Evolutionary conservation across 1,140 invertebrate genomes (phyloP).

Genomic region (Oryctes rhinoceros): DNA sequence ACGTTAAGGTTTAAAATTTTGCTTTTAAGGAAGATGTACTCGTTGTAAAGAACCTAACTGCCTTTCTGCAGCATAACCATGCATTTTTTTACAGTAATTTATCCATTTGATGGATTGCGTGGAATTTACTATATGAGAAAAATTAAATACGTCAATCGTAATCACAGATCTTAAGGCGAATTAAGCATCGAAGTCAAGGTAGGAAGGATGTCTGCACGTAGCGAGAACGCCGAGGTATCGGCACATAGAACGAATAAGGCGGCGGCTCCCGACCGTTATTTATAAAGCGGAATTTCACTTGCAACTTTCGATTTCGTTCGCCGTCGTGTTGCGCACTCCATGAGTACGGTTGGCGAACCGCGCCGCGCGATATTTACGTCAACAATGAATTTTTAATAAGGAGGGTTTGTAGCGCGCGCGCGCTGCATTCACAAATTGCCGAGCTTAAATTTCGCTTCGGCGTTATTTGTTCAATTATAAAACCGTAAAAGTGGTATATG

Average conservation of each 20-base stretch:
- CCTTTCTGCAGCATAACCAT: no score
- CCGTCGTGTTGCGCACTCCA: background rate
- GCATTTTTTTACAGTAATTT: background rate
- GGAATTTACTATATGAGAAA: slow-evolving; percentile 4
- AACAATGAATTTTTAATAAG: slow-evolving; percentile 10
- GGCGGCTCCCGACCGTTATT: slow-evolving; percentile 10
- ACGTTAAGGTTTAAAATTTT: no score
- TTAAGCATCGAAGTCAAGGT: slow-evolving; percentile 38
- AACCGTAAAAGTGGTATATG: slow-evolving; percentile 7
- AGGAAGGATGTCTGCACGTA: slow-evolving; percentile 18
- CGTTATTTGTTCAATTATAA: slow-evolving; percentile 3
- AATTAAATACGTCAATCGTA: background rate
- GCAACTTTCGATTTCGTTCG: slow-evolving; percentile 38
- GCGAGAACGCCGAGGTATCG: background rate
- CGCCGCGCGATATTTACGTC: background rate
- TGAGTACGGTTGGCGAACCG: background rate
- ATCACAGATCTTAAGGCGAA: background rate
- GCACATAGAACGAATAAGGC: background rate
- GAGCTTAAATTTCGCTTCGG: slow-evolving; percentile 13
- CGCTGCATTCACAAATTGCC: background rate
- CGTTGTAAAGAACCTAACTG: no score
- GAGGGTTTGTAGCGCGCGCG: background rate
- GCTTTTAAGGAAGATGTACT: no score
- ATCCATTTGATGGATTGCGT: background rate
- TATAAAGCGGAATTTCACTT: slow-evolving; percentile 26